Base-by-base conservation (phyloP, 1,140 invertebrate species). In the Ceratina japonica region DNA sequence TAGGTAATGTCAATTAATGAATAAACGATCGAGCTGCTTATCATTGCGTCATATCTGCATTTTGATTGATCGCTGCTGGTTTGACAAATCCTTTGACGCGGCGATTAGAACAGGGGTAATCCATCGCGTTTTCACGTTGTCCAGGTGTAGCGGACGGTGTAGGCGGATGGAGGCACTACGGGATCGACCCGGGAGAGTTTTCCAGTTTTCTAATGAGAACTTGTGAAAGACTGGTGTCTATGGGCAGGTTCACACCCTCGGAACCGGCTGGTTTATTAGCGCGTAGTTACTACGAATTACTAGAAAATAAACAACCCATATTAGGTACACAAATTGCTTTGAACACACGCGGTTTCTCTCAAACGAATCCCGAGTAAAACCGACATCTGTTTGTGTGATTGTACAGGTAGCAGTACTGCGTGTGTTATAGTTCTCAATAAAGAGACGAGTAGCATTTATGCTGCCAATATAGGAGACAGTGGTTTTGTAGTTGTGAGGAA, bases 401-500 rank as follows among this genome's bases (percentile, higher is more conserved):
- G 3, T 59, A 91, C 65, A 97, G 97, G 98, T 84, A 99, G 98
- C 92, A 99, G 98, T 90, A 99, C 98, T 79, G 98, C 98, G 7
- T 99, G 98, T 93, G 96, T 99, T 51, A 95, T 99, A 82, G 95
- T 99, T 66, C 92, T 99, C 64, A 97, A 98, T 92, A 95, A 97
- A 83, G 96, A 97, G 88, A 98, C 97, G 76, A 96, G 95, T 87
- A 96, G 95, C 76, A 95, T 99, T 85, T 98, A 98, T 86, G 97
- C 98, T 12, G 98, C 98, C 15, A 99, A 99, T 93, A 97, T 99
- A 82, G 98, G 98, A n/a, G 98, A 99, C 92, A 99, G 98, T 89
- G 98, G 98, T 18, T 99, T 98, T 91, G 95, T 99, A 91, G 95
- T 99, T 52, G 96, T 99, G 58, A 94, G 98, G 20, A 94, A 95